These are phyloP conservation scores for Sitta europaea DNA, from an alignment of 2,113 vertebrate species.

Conservation along the genomic window DNA sequence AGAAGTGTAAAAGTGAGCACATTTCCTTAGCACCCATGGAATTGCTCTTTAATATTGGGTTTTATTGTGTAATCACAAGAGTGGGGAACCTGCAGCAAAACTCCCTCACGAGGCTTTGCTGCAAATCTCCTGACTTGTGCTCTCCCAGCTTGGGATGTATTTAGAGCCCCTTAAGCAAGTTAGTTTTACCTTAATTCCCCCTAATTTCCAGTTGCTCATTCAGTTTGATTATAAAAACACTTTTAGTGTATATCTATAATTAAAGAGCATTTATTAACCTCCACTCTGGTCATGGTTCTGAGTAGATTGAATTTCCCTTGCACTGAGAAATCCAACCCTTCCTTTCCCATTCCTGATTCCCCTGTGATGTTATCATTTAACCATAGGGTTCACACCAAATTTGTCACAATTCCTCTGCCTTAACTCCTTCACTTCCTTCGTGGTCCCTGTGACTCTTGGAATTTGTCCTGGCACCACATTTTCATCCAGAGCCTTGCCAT, in stretches of 20 bases:
- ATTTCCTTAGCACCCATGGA: not conserved
- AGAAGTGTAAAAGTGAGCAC: not conserved
- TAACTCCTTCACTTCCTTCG: not conserved
- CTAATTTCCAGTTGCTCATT: not conserved
- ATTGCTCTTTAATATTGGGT: not conserved
- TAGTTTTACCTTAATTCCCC: not conserved
- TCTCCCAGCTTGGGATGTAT: not conserved
- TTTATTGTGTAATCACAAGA: not conserved
- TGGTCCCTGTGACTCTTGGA: not conserved
- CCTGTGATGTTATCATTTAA: not conserved
- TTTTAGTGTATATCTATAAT: no score
- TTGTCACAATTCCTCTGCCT: fast-evolving
- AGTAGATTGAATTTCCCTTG: not conserved
- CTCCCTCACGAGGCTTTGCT: not conserved
- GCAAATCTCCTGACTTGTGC: not conserved
- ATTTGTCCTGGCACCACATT: fast-evolving
- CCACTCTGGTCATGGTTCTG: not conserved
- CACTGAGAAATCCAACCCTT: not conserved
- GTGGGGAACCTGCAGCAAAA: not conserved
- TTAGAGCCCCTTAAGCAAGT: not conserved
- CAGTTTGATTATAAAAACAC: not conserved
- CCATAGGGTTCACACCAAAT: fast-evolving
- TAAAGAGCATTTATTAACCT: not conserved
- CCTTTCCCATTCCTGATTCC: not conserved
- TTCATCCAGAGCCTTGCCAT: not conserved